A percentile compares a stretch with the other conserved stretches of the same genome.
Conservation (phyloP, 2,888 invertebrate species). For the Cryptocephalus moraei region DNA sequence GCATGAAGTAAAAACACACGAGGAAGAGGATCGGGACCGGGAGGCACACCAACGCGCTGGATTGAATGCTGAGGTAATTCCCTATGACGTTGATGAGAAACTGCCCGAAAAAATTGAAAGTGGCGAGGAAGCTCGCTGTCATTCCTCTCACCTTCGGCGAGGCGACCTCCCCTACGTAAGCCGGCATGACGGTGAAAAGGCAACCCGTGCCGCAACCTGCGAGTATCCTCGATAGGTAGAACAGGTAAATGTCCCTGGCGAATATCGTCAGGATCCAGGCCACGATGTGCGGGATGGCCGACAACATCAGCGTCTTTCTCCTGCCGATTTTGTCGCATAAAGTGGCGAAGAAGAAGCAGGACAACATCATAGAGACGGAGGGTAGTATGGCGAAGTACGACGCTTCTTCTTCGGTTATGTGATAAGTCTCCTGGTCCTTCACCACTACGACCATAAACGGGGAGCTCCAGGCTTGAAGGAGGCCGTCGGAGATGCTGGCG, state of each 20-base stretch:
- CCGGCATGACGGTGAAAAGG: slow-evolving; percentile 11
- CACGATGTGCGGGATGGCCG: slow-evolving; percentile 22
- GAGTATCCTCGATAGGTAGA: slow-evolving; percentile 23
- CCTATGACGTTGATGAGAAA: slow-evolving; percentile 37
- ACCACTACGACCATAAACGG: slow-evolving; percentile 27
- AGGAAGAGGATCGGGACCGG: slow-evolving; percentile 47
- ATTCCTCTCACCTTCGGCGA: slow-evolving; percentile 6
- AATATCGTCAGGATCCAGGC: slow-evolving; percentile 18
- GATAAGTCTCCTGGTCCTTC: slow-evolving; percentile 18
- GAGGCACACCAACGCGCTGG: slow-evolving; percentile 46
- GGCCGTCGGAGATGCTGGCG: slow-evolving; percentile 2
- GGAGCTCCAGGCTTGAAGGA: slow-evolving; percentile 23
- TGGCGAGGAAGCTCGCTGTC: slow-evolving; percentile 17
- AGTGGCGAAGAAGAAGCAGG: slow-evolving; percentile 20
- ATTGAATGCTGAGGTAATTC: slow-evolving; percentile 42
- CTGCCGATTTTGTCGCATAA: slow-evolving; percentile 26
- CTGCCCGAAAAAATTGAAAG: slow-evolving; percentile 22
- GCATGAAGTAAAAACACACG: slow-evolving; percentile 46
- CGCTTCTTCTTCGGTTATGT: slow-evolving; percentile 26
- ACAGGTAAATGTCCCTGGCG: slow-evolving; percentile 18
- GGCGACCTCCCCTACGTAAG: slow-evolving; percentile 8
- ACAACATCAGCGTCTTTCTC: slow-evolving; percentile 23
- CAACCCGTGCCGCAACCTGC: slow-evolving; percentile 21
- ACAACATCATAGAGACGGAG: slow-evolving; percentile 14
- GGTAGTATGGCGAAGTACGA: slow-evolving; percentile 26